Percentiles rank a stretch among this genome's conserved stretches.
phyloP scores from a whole-genome alignment of 2,888 invertebrate genomes.

The Lasioglossum morio region DNA sequence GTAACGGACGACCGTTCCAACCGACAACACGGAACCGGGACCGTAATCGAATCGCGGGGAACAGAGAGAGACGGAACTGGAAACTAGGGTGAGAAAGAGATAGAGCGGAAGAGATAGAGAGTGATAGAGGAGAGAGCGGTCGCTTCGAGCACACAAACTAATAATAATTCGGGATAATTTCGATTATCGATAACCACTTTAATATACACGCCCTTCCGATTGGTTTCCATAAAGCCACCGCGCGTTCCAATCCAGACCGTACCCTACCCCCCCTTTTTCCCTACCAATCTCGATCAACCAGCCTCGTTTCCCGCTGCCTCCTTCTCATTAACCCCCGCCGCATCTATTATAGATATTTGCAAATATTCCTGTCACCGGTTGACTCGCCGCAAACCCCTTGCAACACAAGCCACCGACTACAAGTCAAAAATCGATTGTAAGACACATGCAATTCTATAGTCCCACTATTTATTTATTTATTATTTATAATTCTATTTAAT shows the following conservation, averaged over 20 bases:
- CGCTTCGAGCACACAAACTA: constrained; percentile 54
- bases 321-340: neutral
- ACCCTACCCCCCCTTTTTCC: constrained; percentile 4
- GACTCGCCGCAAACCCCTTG: neutral
- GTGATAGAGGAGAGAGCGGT: constrained; percentile 16
- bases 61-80: neutral
- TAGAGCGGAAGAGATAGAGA: neutral
- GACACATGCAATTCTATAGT: neutral
- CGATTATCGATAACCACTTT: constrained; percentile 67
- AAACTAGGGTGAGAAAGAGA: too few relatives aligned
- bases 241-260: constrained; percentile 19
- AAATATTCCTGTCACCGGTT: neutral
- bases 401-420: constrained; percentile 12
- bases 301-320: constrained; percentile 17
- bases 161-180: constrained; percentile 71
- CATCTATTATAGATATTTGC: constrained; percentile 2
- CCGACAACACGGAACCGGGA: constrained; percentile 61
- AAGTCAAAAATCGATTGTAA: constrained; percentile 50
- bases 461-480: too few relatives aligned
- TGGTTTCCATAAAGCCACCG: constrained; percentile 41
- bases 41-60: constrained; percentile 66
- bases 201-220: constrained; percentile 52
- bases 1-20: constrained; percentile 39
- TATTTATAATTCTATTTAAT: too few relatives aligned
- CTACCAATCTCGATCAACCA: constrained; percentile 1